Evolutionary conservation across 2,888 invertebrate genomes (phyloP), one percentile per base, ranked within the genome.

Genomic region (Synergus itoensis): DNA sequence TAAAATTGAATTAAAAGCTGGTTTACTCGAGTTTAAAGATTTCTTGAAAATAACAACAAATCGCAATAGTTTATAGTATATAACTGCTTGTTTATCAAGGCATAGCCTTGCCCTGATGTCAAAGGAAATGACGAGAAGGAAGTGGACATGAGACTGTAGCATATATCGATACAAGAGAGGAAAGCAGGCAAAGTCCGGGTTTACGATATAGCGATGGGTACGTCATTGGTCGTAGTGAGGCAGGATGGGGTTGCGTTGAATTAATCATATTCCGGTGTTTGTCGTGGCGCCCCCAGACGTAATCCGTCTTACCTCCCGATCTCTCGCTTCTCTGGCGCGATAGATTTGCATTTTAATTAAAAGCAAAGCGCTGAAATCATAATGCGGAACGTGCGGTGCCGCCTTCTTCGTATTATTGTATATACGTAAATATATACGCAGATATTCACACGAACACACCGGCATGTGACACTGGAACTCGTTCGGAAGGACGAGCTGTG

Each of bases 281-380:
- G 92, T 92, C 91, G 90, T 91, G 87, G 89, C 90, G 87, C 89
- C 90, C 90, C 89, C 88, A 90, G 89, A 90, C 92, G 89, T 92
- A 92, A 92, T 92, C 92, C 92, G 91, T 92, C 92, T 92, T 92
- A 92, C 92, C 91, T 92, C 89, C 88, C 89, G 88, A 90, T 90
- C 89, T 86, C 86, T 86, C 86, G 85, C 82, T 85, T 80, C 86
- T 84, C 87, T 85, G 86, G 80, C 84, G 81, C 88, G 89, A 91
- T 91, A 93, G 94, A 94, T 94, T 94, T 94, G 94, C 94, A 93
- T 93, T 93, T 93, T 93, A 93, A 93, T 93, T 93, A 93, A 93
- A 93, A 93, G 93, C 93, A 93, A 92, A 94, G 94, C 93, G 93
- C 93, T 94, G 94, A 93, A 94, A 94, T 94, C 94, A 94, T 94